Base-by-base conservation (phyloP, 2,888 invertebrate genomes). In the Oscheius sp. region DNA sequence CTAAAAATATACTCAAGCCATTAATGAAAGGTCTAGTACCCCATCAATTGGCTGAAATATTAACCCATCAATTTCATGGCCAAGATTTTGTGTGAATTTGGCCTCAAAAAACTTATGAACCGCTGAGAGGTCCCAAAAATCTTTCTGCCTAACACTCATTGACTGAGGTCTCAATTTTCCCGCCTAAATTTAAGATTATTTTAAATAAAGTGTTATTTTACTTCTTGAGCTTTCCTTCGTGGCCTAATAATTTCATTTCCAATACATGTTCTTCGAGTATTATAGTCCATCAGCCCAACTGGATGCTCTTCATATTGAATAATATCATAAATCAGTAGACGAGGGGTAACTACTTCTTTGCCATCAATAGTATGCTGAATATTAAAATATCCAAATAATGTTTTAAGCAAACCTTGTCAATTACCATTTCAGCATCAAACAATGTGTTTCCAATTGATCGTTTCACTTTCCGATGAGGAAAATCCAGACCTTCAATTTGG, bases 61-160 rank as follows among this genome's bases (percentile, higher is more conserved):
- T 15, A 98, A 90, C 23, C 98, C 98, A 86, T 99, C 98, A 0
- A 96, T 96, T 87, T 97, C 96, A 86, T 99, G 98, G 0, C 91
- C 90, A 20, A 98, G 89, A 37, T 92, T 91, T 78, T 91, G 91
- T 0, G 92, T 91, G 88, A 98, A 97, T 85, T 93, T 93, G 50
- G 93, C 93, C 15, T 74, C 67, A 34, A 87, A 78, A 3, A 85
- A 61, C 69, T 86, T 85, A 5, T 50, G 66, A 4, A 77, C 58
- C 1, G 69, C 64, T 23, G n/a, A 29, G 15, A 69, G 17, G 10
- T 52, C 39, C 67, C 69, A 78, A 33, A 78, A 98, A 27, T 92
- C 92, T 87, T 98, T 98, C 48, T 91, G 88, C 10, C 96, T 90
- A 0, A 98, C 91, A 31, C 82, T 75, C 72, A 84, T 82, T 8